Evolutionary conservation across 2,113 vertebrate genomes (phyloP).

Genomic region (Onychostruthus taczanowskii): DNA sequence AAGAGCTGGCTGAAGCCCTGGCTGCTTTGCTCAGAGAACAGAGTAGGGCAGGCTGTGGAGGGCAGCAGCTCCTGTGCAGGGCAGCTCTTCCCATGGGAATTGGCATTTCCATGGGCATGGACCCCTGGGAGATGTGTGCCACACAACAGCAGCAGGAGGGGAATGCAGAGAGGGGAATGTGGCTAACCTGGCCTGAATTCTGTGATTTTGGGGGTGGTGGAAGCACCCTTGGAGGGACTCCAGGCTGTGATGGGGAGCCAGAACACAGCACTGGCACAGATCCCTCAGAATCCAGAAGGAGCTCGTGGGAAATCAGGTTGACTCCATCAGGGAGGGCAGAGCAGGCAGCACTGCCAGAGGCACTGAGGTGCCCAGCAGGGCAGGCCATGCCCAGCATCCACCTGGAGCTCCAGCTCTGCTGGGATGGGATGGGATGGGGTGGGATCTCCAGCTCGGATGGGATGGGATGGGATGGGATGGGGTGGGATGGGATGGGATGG

Average conservation of each 20-base stretch:
- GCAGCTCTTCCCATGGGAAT: not conserved
- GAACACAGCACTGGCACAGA: not conserved
- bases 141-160: not conserved
- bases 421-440: too few relatives aligned
- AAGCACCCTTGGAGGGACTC: not conserved
- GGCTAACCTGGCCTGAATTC: not conserved
- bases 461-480: too few relatives aligned
- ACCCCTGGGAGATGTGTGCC: not conserved
- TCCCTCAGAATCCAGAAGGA: not conserved
- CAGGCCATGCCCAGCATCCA: rapidly evolving
- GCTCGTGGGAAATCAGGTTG: not conserved
- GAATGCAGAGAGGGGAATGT: not conserved
- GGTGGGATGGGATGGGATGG: not conserved
- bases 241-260: not conserved
- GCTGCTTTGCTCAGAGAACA: not conserved
- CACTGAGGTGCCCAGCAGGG: rapidly evolving
- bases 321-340: not conserved
- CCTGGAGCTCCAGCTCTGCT: not conserved
- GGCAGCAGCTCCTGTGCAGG: not conserved
- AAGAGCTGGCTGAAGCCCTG: not conserved
- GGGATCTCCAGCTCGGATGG: too few relatives aligned
- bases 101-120: not conserved
- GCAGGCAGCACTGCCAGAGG: not conserved
- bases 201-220: not conserved
- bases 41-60: not conserved